phyloP scores from a whole-genome alignment of 2,888 invertebrate species.

The Hypsopygia costalis region DNA sequence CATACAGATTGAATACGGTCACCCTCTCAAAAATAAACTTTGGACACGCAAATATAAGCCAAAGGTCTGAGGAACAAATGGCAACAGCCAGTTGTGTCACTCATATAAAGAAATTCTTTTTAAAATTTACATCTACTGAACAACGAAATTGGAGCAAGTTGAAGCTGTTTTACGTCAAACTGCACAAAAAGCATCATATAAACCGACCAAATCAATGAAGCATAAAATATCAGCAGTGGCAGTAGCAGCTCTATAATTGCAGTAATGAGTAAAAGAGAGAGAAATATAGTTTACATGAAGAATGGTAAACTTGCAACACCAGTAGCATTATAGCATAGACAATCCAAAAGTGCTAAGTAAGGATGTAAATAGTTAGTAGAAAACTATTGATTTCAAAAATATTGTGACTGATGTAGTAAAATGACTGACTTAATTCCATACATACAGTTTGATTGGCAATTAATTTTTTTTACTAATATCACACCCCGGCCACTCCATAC shows the following conservation, averaged over 20 bases:
- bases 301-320: neutral
- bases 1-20: constrained; percentile 73
- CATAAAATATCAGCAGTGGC: constrained; percentile 12
- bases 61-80: constrained; percentile 44
- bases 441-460: too few relatives aligned
- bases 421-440: too few relatives aligned
- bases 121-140: constrained; percentile 47
- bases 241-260: constrained; percentile 19
- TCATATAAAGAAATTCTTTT: constrained; percentile 61
- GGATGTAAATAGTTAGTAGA: too few relatives aligned
- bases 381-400: too few relatives aligned
- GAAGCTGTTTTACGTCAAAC: constrained; percentile 71
- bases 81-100: constrained; percentile 52
- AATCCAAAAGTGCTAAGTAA: neutral
- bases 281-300: constrained; percentile 16
- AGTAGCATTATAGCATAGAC: neutral
- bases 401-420: too few relatives aligned
- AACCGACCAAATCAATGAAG: constrained; percentile 24
- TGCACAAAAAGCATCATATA: constrained; percentile 62
- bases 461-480: too few relatives aligned
- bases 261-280: constrained; percentile 19
- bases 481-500: too few relatives aligned
- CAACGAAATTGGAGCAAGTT: constrained; percentile 59
- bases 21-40: constrained; percentile 62
- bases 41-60: constrained; percentile 39